Evolutionary conservation across 1,140 invertebrate species (phyloP), one percentile per base, ranked within the genome.

Genomic region (Telenomus remus): DNA sequence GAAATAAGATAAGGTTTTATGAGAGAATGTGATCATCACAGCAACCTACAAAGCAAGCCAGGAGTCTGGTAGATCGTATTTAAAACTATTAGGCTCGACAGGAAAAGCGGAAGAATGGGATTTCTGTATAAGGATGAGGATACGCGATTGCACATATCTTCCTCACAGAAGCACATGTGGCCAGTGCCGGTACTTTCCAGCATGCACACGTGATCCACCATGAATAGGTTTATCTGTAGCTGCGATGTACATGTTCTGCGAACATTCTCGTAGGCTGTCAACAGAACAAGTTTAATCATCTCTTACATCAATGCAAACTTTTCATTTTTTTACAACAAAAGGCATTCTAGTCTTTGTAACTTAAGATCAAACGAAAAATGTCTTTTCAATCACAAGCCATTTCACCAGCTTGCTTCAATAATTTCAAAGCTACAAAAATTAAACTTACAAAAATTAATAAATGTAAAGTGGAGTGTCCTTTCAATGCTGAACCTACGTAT

Each of bases 121-220:
- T 81, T 84, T 66, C 80, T 81, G 61, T 79, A 76, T 51, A 85
- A 80, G 83, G 80, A 85, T 46, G 81, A 79, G 79, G 86, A 81
- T 54, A 89, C 90, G 74, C 87, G 86, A 89, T 97, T 98, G 90
- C 96, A 98, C 93, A 95, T 94, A 91, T 97, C 95, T 90, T 96
- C 95, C 91, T 97, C 95, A 92, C 96, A 98, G 91, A 97, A 97
- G 91, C 96, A 97, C 95, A 97, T 97, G 91, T 97, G 95, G 89
- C 96, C 96, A 86, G 93, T 95, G 89, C 95, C 95, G 90, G 94
- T 95, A 93, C 95, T 95, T 94, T 97, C 95, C 92, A 95, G 94
- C 95, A 98, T 97, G 92, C 96, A 97, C 88, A 98, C 96, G 90
- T 97, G 96, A 91, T 97, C 96, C 85, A 98, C 96, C 95, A 97